These are phyloP conservation scores for Arrhopalites spinosus DNA, from an alignment of 2,888 invertebrate species.

Conservation along the genomic window DNA sequence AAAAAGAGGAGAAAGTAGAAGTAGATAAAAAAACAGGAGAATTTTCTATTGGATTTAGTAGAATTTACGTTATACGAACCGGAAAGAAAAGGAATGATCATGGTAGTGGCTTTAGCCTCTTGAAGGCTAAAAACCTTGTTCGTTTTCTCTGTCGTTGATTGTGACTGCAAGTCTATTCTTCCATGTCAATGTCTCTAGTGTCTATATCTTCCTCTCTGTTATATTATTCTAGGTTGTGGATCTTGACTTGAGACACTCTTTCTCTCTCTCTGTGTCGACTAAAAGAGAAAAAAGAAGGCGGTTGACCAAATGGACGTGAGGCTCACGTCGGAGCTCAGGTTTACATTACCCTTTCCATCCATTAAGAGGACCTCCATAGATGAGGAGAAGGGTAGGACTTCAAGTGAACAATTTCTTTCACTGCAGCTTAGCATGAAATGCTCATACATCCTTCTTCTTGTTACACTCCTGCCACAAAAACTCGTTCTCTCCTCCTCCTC, in stretches of 20 bases:
- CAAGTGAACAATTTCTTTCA: constrained; percentile 26
- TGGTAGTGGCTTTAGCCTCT: neutral
- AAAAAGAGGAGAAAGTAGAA: neutral
- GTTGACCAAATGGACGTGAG: constrained; percentile 27
- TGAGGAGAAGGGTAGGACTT: neutral
- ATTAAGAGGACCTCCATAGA: constrained; percentile 13
- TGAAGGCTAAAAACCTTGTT: neutral
- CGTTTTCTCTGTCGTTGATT: neutral
- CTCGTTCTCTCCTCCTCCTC: neutral
- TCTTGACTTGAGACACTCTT: neutral
- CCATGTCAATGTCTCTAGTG: neutral
- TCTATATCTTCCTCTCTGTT: neutral
- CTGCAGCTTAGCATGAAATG: constrained; percentile 25
- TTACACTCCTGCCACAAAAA: neutral
- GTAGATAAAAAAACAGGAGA: neutral
- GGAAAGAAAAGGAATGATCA: constrained; percentile 9
- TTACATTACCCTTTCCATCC: constrained; percentile 10
- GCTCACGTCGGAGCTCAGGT: constrained; percentile 18
- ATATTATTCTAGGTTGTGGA: neutral
- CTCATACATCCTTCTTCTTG: constrained; percentile 16
- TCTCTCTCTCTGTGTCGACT: neutral
- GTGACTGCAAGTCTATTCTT: neutral
- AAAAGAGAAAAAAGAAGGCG: neutral
- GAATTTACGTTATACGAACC: neutral
- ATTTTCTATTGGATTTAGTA: constrained; percentile 15